Evolutionary conservation across 2,888 invertebrate species (phyloP), one percentile per base, ranked within the genome.

Genomic region (Cantharis flavilabris): DNA sequence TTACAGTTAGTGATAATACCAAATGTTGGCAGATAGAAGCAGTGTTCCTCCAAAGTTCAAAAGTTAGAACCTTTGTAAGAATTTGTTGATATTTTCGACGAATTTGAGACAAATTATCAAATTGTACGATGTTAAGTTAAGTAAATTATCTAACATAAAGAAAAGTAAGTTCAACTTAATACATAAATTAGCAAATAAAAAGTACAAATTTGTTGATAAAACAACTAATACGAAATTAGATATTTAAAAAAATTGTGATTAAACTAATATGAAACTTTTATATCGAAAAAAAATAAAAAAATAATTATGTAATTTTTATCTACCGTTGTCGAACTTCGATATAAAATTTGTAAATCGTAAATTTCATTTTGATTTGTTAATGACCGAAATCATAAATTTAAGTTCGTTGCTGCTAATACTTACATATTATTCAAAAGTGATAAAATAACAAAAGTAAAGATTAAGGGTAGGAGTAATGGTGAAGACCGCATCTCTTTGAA

Each of bases 401-500:
- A 49, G 49, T 49, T 49, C 2, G n/a, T n/a, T 49, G n/a, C n/a
- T 49, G n/a, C n/a, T n/a, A n/a, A 49, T 49, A 49, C 79, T 79
- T 76, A 79, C 79, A 62, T 74, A 28, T 76, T 74, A 28, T 76
- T 70, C 65, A 64, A 72, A 70, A 76, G 71, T 18, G 74, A 49
- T 11, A 72, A 73, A 70, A 80, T 28, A 16, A 75, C 62, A 20
- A 77, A 63, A 23, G 64, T 64, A 69, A 77, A 73, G 71, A 75
- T 65, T 73, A 77, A 64, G 71, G 72, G 71, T 14, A 79, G 26
- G 65, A 67, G 20, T 73, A 79, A 18, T 76, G 77, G 74, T 72
- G 79, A 63, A 73, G 75, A 74, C 76, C 77, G 73, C 80, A 80
- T 80, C 69, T 76, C 77, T 71, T 69, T 64, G 72, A 67, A 76